Evolutionary conservation across 2,888 invertebrate genomes (phyloP).

Genomic region (Criorhina ranunculi): DNA sequence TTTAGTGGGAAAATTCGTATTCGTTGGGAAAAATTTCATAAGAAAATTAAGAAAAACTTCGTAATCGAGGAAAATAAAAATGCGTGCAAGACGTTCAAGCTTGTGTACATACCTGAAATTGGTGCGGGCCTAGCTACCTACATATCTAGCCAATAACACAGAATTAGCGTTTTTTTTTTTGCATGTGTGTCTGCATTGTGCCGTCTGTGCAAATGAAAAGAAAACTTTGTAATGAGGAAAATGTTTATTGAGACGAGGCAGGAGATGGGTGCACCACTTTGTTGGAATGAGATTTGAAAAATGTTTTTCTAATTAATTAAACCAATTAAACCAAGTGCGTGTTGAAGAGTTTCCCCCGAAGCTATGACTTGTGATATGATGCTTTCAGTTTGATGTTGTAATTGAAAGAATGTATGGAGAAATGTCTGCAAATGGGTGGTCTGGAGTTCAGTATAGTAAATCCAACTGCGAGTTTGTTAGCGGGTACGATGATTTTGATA

Average conservation of each 20-base stretch:
- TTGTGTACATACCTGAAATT: conserved; percentile 42
- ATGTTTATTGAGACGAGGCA: conserved; percentile 14
- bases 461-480: no score
- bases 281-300: conserved; percentile 45
- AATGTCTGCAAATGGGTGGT: conserved; percentile 25
- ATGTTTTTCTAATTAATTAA: conserved; percentile 55
- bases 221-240: conserved; percentile 30
- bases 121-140: conserved; percentile 40
- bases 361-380: conserved; percentile 8
- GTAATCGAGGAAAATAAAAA: conserved; percentile 20
- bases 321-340: conserved; percentile 39
- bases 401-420: conserved; percentile 26
- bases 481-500: no score
- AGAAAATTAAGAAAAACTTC: conserved; percentile 21
- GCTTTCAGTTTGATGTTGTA: conserved; percentile 21
- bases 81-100: conserved; percentile 39
- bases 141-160: conserved; percentile 38
- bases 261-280: neutral
- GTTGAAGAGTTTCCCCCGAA: conserved; percentile 5
- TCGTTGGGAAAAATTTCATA: conserved; percentile 41
- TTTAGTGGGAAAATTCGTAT: conserved; percentile 68
- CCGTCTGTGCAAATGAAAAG: neutral
- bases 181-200: neutral
- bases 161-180: conserved; percentile 24
- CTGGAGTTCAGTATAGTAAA: neutral